phyloP scores from a whole-genome alignment of 1,140 invertebrate genomes.

The Dysdera silvatica region DNA sequence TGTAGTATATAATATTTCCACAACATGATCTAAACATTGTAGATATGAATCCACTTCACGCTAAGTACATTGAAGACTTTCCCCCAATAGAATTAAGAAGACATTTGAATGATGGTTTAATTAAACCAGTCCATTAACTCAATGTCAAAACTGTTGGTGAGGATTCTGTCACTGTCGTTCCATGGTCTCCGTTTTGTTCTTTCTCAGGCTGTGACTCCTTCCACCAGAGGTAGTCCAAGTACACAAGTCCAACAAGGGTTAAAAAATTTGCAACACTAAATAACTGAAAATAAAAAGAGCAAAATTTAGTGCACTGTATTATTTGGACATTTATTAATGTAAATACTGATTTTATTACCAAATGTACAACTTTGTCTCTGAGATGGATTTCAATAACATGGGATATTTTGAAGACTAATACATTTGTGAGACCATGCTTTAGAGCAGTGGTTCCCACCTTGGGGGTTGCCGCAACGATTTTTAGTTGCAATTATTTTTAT shows the following conservation, averaged over 20 bases:
- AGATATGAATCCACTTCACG: not conserved
- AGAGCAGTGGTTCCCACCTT: too few species aligned
- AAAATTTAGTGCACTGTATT: not conserved
- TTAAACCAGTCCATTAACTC: not conserved
- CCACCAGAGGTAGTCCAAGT: constrained; percentile 3
- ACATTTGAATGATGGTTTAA: not conserved
- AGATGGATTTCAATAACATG: too few species aligned
- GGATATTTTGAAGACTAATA: too few species aligned
- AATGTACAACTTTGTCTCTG: too few species aligned
- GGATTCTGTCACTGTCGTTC: constrained; percentile 18
- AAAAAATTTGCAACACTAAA: constrained; percentile 1
- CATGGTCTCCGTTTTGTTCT: not conserved
- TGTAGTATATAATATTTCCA: not conserved
- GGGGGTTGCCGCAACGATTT: too few species aligned
- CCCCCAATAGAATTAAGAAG: not conserved
- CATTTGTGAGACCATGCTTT: too few species aligned
- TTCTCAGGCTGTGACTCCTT: not conserved
- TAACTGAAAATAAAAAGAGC: not conserved
- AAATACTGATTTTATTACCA: too few species aligned
- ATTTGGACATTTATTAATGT: too few species aligned
- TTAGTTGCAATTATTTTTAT: too few species aligned
- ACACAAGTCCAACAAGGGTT: not conserved
- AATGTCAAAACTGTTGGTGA: constrained; percentile 11
- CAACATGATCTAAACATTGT: not conserved
- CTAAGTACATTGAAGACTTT: not conserved